A percentile compares a stretch with the other conserved stretches of the same genome.
phyloP scores from a whole-genome alignment of 2,797 vertebrate species.

The Peromyscus aztecus region DNA sequence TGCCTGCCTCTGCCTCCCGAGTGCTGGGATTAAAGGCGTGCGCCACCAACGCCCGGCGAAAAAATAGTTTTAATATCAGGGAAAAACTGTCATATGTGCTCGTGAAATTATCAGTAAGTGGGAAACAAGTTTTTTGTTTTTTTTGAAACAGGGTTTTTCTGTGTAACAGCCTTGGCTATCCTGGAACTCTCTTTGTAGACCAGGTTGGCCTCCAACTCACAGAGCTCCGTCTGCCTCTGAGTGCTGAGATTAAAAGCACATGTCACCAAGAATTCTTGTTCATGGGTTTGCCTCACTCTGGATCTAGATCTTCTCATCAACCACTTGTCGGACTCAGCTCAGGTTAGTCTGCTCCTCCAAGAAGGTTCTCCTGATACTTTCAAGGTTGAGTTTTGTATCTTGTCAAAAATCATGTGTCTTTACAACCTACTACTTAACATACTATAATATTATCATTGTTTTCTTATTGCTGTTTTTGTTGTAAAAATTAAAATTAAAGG shows the following conservation, averaged over 20 bases:
- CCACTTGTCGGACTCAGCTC: not conserved
- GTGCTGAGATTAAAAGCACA: not conserved
- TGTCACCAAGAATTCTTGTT: not conserved
- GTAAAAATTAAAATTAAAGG: constrained; percentile 1
- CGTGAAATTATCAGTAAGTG: not conserved
- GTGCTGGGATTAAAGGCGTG: too few relatives aligned
- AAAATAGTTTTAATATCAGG: constrained; percentile 28
- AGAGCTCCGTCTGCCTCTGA: not conserved
- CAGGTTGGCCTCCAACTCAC: not conserved
- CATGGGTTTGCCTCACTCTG: not conserved
- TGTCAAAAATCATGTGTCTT: not conserved
- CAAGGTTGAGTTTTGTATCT: not conserved
- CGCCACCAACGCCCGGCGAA: too few relatives aligned
- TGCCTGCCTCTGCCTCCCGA: too few relatives aligned
- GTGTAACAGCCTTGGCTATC: not conserved
- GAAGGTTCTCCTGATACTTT: not conserved
- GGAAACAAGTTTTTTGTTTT: not conserved
- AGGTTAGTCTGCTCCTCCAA: not conserved
- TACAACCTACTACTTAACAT: constrained; percentile 18
- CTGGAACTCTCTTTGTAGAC: not conserved
- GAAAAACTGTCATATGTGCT: not conserved
- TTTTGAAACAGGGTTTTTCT: not conserved
- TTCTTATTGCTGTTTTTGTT: not conserved
- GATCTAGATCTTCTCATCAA: not conserved
- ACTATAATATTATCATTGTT: not conserved